These are phyloP conservation scores for Acanthosepion esculentum DNA, from an alignment of 2,888 invertebrate genomes.

Conservation along the genomic window DNA sequence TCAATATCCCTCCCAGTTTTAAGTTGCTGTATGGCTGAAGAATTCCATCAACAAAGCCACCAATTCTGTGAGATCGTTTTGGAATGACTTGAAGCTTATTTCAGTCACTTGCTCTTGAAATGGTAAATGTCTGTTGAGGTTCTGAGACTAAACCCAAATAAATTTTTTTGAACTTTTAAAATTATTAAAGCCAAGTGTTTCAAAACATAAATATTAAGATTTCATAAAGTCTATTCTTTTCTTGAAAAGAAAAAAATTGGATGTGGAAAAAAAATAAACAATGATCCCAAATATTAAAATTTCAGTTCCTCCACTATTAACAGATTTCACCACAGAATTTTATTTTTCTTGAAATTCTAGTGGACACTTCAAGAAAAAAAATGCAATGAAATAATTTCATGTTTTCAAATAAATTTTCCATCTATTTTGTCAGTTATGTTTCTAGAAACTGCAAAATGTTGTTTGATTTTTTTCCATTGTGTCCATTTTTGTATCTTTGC, in stretches of 20 bases:
- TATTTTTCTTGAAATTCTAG: not conserved
- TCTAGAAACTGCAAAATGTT: too few species aligned
- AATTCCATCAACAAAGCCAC: not conserved
- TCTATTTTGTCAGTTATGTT: too few species aligned
- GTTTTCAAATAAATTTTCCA: too few species aligned
- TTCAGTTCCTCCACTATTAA: not conserved
- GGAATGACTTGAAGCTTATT: not conserved
- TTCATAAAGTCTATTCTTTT: not conserved
- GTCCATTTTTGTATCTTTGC: too few species aligned
- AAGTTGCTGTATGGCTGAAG: not conserved
- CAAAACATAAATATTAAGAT: not conserved
- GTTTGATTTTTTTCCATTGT: too few species aligned
- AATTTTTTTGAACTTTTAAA: too few species aligned
- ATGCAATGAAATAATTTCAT: not conserved
- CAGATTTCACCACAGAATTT: not conserved
- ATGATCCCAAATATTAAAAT: too few species aligned
- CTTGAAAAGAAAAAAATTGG: not conserved
- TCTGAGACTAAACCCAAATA: not conserved
- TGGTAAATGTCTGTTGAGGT: not conserved
- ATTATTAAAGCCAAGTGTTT: too few species aligned
- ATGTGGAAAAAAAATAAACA: not conserved
- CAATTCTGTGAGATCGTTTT: not conserved
- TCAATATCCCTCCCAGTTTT: not conserved
- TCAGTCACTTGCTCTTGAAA: not conserved
- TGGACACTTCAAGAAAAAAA: not conserved